Evolutionary conservation across 37 sponge, comb jelly and placozoan genomes (phyloP).

Genomic region (Crambe crambe): DNA sequence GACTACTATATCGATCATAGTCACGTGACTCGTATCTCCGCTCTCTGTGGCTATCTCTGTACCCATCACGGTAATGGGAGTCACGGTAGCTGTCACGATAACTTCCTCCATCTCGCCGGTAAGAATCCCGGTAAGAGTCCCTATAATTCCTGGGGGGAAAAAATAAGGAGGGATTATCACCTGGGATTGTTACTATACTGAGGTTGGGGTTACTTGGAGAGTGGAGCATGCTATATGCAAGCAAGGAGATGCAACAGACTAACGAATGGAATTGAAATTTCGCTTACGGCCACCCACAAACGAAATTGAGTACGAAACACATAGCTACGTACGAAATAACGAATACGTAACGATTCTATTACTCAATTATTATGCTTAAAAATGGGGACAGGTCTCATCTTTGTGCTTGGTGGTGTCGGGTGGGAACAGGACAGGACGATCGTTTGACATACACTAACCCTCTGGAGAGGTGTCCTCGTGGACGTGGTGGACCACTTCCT

Average conservation of each 20-base stretch:
- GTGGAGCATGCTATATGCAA: too few species aligned
- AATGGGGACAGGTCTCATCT: background rate
- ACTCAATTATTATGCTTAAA: background rate
- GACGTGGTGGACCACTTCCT: constrained; percentile 50
- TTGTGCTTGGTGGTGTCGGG: too few species aligned
- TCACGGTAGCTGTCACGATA: constrained; percentile 15
- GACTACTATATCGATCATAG: constrained; percentile 18
- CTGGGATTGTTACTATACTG: background rate
- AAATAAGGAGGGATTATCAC: too few species aligned
- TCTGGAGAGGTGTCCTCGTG: constrained; percentile 22
- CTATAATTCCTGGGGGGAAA: background rate
- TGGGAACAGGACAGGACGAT: background rate
- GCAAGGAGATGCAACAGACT: too few species aligned
- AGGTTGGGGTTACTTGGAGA: too few species aligned
- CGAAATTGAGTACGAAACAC: background rate
- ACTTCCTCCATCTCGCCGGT: background rate
- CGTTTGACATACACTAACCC: constrained; percentile 30
- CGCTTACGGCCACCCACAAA: background rate
- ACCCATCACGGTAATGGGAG: constrained; percentile 8
- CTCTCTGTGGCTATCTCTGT: background rate
- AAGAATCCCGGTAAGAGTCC: background rate
- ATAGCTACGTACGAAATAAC: background rate
- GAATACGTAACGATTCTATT: background rate
- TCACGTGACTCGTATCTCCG: background rate
- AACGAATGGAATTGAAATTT: too few species aligned